Percentiles rank a stretch among this genome's conserved stretches.
phyloP scores from a whole-genome alignment of 2,797 vertebrate species.

The Phalanger gymnotis region DNA sequence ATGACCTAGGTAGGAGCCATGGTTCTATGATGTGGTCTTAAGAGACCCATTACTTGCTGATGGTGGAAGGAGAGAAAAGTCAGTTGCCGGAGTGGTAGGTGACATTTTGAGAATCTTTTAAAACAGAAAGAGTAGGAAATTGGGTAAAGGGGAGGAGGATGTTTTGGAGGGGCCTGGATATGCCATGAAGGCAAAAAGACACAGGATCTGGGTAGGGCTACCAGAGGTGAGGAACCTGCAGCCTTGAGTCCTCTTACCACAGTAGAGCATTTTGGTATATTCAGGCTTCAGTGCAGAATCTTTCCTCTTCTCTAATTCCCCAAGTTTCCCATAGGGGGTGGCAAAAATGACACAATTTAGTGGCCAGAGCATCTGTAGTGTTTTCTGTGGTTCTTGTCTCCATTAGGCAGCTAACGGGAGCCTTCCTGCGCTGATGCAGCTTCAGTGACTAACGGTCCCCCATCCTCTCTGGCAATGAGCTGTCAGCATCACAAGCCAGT shows the following conservation, averaged over 20 bases:
- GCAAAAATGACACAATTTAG: neutral
- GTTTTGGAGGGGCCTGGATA: neutral
- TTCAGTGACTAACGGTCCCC: neutral
- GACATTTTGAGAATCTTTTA: neutral
- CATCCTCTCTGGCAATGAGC: neutral
- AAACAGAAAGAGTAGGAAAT: neutral
- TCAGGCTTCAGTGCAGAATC: neutral
- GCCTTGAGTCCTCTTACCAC: neutral
- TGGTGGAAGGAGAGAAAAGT: neutral
- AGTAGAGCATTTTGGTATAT: neutral
- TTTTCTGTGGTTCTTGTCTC: neutral
- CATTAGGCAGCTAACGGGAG: neutral
- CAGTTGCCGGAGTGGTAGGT: neutral
- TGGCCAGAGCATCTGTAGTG: neutral
- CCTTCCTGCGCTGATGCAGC: neutral
- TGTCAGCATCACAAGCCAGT: neutral
- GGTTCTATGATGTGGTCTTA: neutral
- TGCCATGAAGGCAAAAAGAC: neutral
- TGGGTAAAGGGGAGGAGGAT: neutral
- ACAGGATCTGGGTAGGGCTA: neutral
- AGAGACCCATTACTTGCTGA: neutral
- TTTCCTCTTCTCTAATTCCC: neutral
- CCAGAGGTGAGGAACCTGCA: no score
- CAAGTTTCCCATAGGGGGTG: neutral
- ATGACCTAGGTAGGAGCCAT: neutral